Evolutionary conservation across 2,888 invertebrate species (phyloP).

Genomic region (Dascillus cervinus): DNA sequence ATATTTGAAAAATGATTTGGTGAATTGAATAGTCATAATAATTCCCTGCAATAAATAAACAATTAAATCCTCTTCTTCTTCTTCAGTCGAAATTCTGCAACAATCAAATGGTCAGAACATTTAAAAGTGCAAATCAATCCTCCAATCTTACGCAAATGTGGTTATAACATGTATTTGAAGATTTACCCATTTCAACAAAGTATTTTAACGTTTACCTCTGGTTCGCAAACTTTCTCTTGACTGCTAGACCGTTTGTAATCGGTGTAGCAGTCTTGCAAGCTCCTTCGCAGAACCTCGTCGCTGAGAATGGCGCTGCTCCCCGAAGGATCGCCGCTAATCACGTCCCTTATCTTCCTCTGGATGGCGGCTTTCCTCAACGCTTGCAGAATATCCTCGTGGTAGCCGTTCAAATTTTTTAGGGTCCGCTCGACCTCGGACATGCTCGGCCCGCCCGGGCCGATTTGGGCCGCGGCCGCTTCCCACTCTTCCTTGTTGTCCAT

Average conservation of each 20-base stretch:
- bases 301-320: conserved; percentile 58
- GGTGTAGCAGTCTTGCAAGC: conserved; percentile 57
- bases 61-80: no score
- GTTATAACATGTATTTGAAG: no score
- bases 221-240: conserved; percentile 72
- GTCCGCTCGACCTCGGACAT: conserved; percentile 78
- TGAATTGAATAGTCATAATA: no score
- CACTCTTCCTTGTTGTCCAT: conserved; percentile 71
- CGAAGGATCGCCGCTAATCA: conserved; percentile 51
- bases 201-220: no score
- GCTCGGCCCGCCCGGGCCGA: conserved; percentile 43
- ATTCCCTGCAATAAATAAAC: no score
- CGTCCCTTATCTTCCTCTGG: conserved; percentile 50
- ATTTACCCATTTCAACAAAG: no score
- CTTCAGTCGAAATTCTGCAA: no score
- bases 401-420: conserved; percentile 82
- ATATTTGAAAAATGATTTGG: no score
- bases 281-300: conserved; percentile 62
- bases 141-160: no score
- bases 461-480: conserved; percentile 49
- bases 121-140: no score
- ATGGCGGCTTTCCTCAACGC: conserved; percentile 76
- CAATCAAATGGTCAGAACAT: no score
- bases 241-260: conserved; percentile 54
- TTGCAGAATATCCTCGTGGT: conserved; percentile 86